Conservation (phyloP, 2,888 invertebrate genomes). For the Eupelmus urozonus region DNA sequence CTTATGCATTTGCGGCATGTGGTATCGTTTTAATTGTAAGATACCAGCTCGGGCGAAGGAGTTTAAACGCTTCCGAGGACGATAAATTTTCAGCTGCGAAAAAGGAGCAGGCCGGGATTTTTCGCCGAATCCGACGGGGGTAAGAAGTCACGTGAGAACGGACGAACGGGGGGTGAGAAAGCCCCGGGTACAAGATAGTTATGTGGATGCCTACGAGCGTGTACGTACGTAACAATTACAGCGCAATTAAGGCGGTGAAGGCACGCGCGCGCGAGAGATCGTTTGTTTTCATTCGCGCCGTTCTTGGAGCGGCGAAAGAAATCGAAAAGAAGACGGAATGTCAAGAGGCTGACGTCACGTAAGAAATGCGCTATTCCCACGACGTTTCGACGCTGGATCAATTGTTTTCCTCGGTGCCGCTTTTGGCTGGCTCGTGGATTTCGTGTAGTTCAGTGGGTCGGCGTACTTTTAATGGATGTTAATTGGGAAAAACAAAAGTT, state of each 20-base stretch:
- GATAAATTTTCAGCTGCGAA: not conserved
- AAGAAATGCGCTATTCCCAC: too few relatives aligned
- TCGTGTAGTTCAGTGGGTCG: too few relatives aligned
- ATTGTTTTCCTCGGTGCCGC: too few relatives aligned
- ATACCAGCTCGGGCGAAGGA: too few relatives aligned
- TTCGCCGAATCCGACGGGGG: not conserved
- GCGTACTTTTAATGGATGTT: too few relatives aligned
- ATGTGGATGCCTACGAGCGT: too few relatives aligned
- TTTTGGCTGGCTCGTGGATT: too few relatives aligned
- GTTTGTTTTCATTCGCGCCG: conserved; percentile 3
- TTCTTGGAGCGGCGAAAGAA: conserved; percentile 12
- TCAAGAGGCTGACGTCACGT: too few relatives aligned
- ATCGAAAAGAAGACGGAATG: not conserved
- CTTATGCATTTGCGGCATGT: too few relatives aligned
- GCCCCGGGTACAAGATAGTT: not conserved
- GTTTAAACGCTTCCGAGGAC: not conserved
- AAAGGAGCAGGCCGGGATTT: not conserved
- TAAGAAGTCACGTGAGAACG: conserved; percentile 27
- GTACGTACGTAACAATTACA: conserved; percentile 38
- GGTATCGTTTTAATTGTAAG: not conserved
- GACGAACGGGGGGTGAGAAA: too few relatives aligned
- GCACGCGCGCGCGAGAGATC: conserved; percentile 2
- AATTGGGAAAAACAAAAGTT: too few relatives aligned
- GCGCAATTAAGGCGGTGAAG: conserved; percentile 27
- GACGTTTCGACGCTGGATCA: too few relatives aligned